Percentiles rank a stretch among this genome's conserved stretches.
phyloP scores from a whole-genome alignment of 1,140 invertebrate genomes.

The Heliconius eleuchia region DNA sequence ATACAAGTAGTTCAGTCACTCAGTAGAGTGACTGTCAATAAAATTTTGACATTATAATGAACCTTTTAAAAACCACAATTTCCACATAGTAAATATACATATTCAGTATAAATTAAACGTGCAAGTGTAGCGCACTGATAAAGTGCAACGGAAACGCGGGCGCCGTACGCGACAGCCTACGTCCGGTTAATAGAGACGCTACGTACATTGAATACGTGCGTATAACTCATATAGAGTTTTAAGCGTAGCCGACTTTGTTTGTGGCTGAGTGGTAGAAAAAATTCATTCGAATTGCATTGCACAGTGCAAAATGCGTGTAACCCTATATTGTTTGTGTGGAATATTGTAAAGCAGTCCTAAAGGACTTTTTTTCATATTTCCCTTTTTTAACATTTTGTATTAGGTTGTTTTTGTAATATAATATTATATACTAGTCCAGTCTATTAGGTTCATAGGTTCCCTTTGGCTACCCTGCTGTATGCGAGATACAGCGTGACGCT shows the following conservation, averaged over 20 bases:
- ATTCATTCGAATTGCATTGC: slow-evolving; percentile 1
- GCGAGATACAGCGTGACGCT: too few relatives aligned
- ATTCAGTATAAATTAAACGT: background rate
- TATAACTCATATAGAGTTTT: slow-evolving; percentile 14
- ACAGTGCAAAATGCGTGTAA: slow-evolving; percentile 10
- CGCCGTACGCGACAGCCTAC: slow-evolving; percentile 13
- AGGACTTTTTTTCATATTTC: background rate
- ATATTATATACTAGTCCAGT: too few relatives aligned
- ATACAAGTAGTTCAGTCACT: too few relatives aligned
- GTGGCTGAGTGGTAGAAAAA: slow-evolving; percentile 12
- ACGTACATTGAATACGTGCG: background rate
- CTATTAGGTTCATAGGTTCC: too few relatives aligned
- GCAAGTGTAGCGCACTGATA: slow-evolving; percentile 3
- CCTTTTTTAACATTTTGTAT: background rate
- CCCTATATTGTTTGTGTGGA: background rate
- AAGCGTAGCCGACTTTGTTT: background rate
- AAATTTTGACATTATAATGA: background rate
- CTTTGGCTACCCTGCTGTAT: too few relatives aligned
- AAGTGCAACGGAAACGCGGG: slow-evolving; percentile 14
- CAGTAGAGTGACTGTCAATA: background rate
- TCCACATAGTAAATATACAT: background rate
- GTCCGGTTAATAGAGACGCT: slow-evolving; percentile 17
- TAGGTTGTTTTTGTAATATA: background rate
- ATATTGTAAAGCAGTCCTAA: background rate
- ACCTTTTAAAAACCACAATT: background rate